phyloP scores from a whole-genome alignment of 53 echinoderm and acorn worm genomes.

The Echinometra lucunter region DNA sequence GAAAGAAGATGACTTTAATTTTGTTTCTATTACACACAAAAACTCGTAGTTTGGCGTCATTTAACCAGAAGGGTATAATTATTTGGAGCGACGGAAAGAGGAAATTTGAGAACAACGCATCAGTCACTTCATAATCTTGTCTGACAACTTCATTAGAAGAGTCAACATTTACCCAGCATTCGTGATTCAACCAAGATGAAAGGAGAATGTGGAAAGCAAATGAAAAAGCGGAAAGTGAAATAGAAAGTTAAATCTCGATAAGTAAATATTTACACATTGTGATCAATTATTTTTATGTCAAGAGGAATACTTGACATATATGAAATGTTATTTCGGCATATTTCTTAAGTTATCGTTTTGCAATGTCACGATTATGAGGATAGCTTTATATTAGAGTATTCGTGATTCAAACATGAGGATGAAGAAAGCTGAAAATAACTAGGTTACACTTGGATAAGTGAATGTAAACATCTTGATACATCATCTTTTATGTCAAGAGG shows the following conservation, averaged over 20 bases:
- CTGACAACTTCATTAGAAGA: slow-evolving; percentile 2
- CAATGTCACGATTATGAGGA: too few relatives aligned
- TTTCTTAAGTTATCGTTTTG: too few relatives aligned
- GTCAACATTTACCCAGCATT: background rate
- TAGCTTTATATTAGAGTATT: too few relatives aligned
- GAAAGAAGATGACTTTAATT: too few relatives aligned
- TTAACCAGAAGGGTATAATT: background rate
- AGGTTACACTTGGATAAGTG: background rate
- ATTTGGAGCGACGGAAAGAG: background rate
- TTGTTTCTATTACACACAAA: too few relatives aligned
- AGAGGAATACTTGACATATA: too few relatives aligned
- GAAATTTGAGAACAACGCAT: background rate
- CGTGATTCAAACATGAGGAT: too few relatives aligned
- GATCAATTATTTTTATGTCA: too few relatives aligned
- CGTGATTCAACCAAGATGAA: background rate
- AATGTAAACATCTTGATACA: background rate
- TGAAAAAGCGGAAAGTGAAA: too few relatives aligned
- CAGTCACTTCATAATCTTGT: background rate
- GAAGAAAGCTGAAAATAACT: too few relatives aligned
- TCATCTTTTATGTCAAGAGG: background rate
- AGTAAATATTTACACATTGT: too few relatives aligned
- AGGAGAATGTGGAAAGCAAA: background rate
- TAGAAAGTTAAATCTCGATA: background rate
- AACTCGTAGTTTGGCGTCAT: background rate
- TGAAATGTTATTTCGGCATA: too few relatives aligned